A percentile compares a stretch with the other conserved stretches of the same genome.
Evolutionary conservation across 2,113 vertebrate genomes (phyloP).

Genomic region (Cisticola juncidis): DNA sequence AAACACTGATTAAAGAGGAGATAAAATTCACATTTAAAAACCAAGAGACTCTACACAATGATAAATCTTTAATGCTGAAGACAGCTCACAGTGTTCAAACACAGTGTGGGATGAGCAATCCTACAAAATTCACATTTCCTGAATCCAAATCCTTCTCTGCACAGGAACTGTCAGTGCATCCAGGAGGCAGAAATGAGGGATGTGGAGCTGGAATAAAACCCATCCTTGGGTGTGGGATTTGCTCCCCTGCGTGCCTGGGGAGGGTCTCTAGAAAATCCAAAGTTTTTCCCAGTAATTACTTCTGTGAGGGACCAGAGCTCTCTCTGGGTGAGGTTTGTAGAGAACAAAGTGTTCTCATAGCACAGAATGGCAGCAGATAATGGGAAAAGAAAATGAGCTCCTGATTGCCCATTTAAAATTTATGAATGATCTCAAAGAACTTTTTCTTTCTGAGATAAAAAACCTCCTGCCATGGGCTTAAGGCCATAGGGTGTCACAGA

Average conservation of each 20-base stretch:
- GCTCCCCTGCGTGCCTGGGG: neutral
- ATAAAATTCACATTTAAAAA: neutral
- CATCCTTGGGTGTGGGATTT: neutral
- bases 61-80: neutral
- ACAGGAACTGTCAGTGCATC: neutral
- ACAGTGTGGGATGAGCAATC: neutral
- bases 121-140: neutral
- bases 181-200: neutral
- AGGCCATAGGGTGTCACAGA: neutral
- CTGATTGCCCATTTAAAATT: conserved; percentile 3
- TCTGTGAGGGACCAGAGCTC: neutral
- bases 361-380: conserved; percentile 14
- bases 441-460: neutral
- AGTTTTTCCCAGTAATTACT: neutral
- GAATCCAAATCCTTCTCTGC: neutral
- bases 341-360: conserved; percentile 1
- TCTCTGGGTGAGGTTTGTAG: neutral
- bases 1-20: neutral
- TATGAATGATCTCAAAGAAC: conserved; percentile 11
- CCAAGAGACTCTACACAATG: neutral
- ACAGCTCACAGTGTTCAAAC: neutral
- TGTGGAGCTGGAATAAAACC: neutral
- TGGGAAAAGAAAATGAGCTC: conserved; percentile 27
- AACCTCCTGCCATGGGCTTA: fast-evolving
- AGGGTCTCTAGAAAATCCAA: neutral